These are phyloP conservation scores for Psittacula cyanocephala DNA, from an alignment of 2,113 vertebrate species.

Conservation along the genomic window DNA sequence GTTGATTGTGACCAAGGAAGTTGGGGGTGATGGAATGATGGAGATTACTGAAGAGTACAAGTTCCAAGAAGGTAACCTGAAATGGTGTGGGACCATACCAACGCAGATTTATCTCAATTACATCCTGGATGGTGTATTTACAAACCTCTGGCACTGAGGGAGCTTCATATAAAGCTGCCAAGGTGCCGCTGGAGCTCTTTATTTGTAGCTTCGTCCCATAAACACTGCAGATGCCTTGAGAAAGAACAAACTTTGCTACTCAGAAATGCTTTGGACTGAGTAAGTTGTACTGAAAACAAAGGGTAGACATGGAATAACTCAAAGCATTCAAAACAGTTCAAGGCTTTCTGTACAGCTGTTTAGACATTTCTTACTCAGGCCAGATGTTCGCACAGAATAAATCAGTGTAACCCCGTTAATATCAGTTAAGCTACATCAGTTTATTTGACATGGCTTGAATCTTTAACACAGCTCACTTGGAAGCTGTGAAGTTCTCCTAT, in stretches of 20 bases:
- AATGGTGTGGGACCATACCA: rapidly evolving
- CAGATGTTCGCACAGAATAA: background rate
- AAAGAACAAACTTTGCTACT: background rate
- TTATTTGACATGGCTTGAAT: background rate
- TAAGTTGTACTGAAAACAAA: background rate
- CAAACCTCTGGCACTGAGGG: background rate
- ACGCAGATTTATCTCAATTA: background rate
- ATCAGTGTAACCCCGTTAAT: background rate
- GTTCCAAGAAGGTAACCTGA: conserved; percentile 87
- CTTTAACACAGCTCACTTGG: background rate
- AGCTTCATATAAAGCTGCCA: background rate
- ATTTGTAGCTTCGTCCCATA: background rate
- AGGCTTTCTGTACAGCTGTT: background rate
- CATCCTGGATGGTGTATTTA: background rate
- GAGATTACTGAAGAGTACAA: conserved; percentile 91
- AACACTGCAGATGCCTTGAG: background rate
- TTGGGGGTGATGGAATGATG: conserved; percentile 74
- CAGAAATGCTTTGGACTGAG: background rate
- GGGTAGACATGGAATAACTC: background rate
- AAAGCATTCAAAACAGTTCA: background rate
- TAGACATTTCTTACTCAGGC: background rate
- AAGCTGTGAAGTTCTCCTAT: background rate
- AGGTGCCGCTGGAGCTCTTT: background rate
- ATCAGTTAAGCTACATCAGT: background rate
- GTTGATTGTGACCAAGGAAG: conserved; percentile 86